These are phyloP conservation scores for Deladenus siricidicola DNA, from an alignment of 2,888 invertebrate species.

Conservation along the genomic window DNA sequence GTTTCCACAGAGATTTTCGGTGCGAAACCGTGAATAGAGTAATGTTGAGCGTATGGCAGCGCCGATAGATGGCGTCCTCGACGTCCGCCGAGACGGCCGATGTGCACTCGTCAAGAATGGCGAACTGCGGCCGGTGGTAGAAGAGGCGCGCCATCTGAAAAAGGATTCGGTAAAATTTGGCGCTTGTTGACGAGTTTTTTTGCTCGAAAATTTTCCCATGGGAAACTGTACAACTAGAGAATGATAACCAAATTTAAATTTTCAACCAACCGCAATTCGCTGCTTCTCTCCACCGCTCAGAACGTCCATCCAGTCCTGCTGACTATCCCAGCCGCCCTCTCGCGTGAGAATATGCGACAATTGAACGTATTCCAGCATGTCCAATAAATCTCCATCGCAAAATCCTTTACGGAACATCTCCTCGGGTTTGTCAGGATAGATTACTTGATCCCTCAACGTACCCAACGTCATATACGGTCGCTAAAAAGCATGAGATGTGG, in stretches of 20 bases:
- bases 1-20: constrained; percentile 61
- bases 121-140: constrained; percentile 93
- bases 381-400: constrained; percentile 69
- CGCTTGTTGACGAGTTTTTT: too few species aligned
- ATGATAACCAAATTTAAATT: neutral
- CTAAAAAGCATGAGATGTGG: too few species aligned
- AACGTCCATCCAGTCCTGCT: constrained; percentile 95
- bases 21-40: constrained; percentile 95
- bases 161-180: constrained; percentile 56
- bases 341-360: constrained; percentile 61
- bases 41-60: constrained; percentile 62
- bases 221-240: neutral
- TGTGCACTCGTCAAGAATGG: constrained; percentile 96
- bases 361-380: constrained; percentile 68
- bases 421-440: constrained; percentile 74
- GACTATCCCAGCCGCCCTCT: constrained; percentile 44
- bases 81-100: constrained; percentile 97
- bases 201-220: too few species aligned
- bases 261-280: constrained; percentile 73
- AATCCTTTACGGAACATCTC: constrained; percentile 70
- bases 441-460: constrained; percentile 74
- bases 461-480: constrained; percentile 96
- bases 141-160: constrained; percentile 96
- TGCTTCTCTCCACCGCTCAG: constrained; percentile 97
- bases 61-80: constrained; percentile 91